phyloP scores from a whole-genome alignment of 2,797 vertebrate species.

The Eptatretus atami region DNA sequence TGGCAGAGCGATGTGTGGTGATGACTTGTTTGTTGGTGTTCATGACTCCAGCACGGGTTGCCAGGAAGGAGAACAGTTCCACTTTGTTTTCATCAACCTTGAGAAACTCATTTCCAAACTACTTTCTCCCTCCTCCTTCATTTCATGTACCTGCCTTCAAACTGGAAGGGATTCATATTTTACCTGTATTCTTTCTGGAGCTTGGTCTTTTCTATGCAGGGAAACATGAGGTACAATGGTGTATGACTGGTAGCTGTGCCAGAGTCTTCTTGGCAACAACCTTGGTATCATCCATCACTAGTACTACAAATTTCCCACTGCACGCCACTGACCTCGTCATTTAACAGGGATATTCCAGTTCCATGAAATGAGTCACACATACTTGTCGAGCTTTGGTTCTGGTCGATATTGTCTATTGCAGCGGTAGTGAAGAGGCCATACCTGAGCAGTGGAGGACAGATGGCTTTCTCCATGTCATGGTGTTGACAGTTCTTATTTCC shows the following conservation, averaged over 20 bases:
- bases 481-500: no score
- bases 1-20: not conserved
- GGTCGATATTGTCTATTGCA: no score
- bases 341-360: not conserved
- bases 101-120: conserved; percentile 6
- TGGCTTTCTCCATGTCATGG: no score
- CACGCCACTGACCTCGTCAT: not conserved
- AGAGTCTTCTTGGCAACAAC: not conserved
- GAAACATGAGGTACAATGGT: not conserved
- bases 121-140: conserved; percentile 7
- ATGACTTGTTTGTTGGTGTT: not conserved
- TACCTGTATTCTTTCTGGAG: not conserved
- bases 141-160: not conserved
- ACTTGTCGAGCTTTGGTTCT: no score
- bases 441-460: no score
- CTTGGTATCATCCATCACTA: not conserved
- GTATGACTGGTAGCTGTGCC: not conserved
- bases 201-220: not conserved
- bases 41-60: not conserved
- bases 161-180: not conserved
- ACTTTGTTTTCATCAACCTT: conserved; percentile 6
- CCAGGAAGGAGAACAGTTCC: conserved; percentile 8
- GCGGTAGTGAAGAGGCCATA: no score
- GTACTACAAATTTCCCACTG: not conserved
- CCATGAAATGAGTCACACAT: no score